Percentiles rank a stretch among this genome's conserved stretches.
Evolutionary conservation across 2,113 vertebrate genomes (phyloP).

Genomic region (Pituophis catenifer): DNA sequence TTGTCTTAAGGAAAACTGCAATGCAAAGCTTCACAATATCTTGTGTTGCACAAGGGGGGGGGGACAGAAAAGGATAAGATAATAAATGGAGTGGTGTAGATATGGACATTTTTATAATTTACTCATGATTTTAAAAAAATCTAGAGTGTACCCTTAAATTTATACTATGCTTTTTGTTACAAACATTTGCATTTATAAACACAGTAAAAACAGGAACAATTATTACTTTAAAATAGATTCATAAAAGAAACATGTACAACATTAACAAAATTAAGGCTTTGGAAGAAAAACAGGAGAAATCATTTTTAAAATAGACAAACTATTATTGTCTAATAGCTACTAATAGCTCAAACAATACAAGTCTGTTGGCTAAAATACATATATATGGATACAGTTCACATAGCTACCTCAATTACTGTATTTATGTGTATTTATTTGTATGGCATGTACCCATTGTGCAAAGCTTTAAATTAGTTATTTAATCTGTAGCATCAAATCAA

Average conservation of each 20-base stretch:
- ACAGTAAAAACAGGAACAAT: background rate
- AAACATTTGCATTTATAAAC: background rate
- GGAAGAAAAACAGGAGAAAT: background rate
- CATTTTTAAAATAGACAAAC: background rate
- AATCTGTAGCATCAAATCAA: background rate
- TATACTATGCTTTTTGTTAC: background rate
- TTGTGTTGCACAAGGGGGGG: background rate
- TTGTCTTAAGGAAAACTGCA: slow-evolving; percentile 64
- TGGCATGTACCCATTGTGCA: background rate
- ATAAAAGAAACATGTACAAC: background rate
- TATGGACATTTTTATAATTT: background rate
- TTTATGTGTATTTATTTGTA: background rate
- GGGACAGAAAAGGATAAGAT: background rate
- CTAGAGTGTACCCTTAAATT: background rate
- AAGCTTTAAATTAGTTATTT: background rate
- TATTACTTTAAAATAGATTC: background rate
- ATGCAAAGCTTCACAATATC: slow-evolving; percentile 30
- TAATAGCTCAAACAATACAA: background rate
- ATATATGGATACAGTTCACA: background rate
- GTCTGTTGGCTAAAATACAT: background rate
- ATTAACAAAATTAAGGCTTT: background rate
- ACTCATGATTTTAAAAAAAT: background rate
- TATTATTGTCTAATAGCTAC: background rate
- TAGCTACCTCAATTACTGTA: background rate
- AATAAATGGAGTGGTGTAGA: background rate